A percentile compares a stretch with the other conserved stretches of the same genome.
Conservation (phyloP, 1,140 invertebrate species). For the Sitobion miscanthi region DNA sequence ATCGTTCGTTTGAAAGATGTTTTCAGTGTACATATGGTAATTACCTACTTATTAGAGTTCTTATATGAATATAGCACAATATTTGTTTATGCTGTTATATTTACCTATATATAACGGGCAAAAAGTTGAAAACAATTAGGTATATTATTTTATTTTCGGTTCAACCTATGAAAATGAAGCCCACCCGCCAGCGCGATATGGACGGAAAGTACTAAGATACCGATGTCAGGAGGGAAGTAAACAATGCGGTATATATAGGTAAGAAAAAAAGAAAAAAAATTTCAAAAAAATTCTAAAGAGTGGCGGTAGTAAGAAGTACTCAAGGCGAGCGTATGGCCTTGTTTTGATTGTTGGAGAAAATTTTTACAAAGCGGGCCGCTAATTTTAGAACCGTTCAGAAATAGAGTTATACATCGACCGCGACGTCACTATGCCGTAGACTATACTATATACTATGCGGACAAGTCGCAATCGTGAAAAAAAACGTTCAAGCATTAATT, state of each 20-base stretch:
- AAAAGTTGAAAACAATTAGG: neutral
- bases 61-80: neutral
- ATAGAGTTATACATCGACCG: constrained; percentile 39
- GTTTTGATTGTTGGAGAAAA: constrained; percentile 54
- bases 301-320: neutral
- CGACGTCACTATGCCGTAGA: constrained; percentile 10
- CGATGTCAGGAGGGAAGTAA: neutral
- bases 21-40: neutral
- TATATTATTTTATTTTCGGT: neutral
- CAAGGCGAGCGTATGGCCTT: constrained; percentile 46
- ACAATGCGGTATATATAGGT: neutral
- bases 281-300: constrained; percentile 25
- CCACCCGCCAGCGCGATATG: too few species aligned
- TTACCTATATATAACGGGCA: neutral
- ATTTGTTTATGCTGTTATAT: neutral
- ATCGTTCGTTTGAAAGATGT: neutral
- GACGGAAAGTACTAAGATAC: neutral
- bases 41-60: too few species aligned
- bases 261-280: neutral
- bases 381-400: constrained; percentile 54
- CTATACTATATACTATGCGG: constrained; percentile 3
- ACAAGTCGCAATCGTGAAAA: neutral
- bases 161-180: neutral
- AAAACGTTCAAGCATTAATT: neutral
- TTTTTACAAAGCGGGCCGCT: constrained; percentile 45